A percentile compares a stretch with the other conserved stretches of the same genome.
phyloP scores from a whole-genome alignment of 2,113 vertebrate species.

The Aleadryas rufinucha region DNA sequence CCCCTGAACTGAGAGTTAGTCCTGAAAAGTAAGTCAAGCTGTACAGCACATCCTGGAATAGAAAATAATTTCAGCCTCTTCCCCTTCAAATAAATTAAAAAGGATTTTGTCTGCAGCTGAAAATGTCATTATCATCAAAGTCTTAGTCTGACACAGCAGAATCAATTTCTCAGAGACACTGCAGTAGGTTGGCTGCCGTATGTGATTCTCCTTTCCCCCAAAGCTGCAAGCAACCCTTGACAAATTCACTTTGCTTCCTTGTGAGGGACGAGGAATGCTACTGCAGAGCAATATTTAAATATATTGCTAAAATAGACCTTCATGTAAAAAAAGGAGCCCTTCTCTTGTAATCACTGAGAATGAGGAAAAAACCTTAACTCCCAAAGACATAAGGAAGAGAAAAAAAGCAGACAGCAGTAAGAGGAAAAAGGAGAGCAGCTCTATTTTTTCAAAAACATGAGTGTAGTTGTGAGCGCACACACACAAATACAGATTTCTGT shows the following conservation, averaged over 20 bases:
- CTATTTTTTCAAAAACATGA: not conserved
- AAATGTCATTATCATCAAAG: conserved; percentile 59
- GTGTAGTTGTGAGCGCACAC: not conserved
- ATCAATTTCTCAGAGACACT: conserved; percentile 46
- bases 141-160: conserved; percentile 45
- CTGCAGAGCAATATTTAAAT: not conserved
- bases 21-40: not conserved
- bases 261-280: not conserved
- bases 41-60: not conserved
- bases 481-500: not conserved
- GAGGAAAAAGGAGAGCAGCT: not conserved
- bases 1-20: not conserved
- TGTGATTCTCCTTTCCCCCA: not conserved
- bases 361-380: not conserved
- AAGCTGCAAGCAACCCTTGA: not conserved
- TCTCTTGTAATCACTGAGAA: not conserved
- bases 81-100: conserved; percentile 47
- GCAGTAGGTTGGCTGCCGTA: not conserved
- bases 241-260: conserved; percentile 11
- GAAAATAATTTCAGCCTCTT: conserved; percentile 23
- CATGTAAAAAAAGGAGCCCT: not conserved
- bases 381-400: not conserved
- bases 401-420: not conserved
- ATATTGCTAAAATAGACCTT: not conserved
- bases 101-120: conserved; percentile 45